Evolutionary conservation across 2,888 invertebrate species (phyloP), one percentile per base, ranked within the genome.

Genomic region (Sialis lutaria): DNA sequence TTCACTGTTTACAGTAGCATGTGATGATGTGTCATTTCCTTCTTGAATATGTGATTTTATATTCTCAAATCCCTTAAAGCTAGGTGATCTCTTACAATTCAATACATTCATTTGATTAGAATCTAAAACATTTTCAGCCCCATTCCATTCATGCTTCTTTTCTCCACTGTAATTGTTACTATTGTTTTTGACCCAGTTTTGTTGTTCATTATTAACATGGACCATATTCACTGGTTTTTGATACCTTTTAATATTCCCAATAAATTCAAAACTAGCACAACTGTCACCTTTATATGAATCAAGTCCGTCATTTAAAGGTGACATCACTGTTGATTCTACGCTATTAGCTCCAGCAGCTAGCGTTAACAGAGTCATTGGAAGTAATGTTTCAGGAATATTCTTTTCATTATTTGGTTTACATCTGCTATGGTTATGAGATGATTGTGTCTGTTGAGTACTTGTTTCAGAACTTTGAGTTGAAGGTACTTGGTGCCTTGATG

Each of bases 221-320:
- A 64, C 52, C 30, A 65, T 54, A 2, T 59, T 58, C 8, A 50
- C 45, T 6, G 46, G 53, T 50, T 50, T 52, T 69, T 69, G 47
- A 56, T 55, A 48, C 42, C 68, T 68, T 32, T 64, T 60, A 22
- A 22, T 22, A 48, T 75, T 68, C 31, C 74, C 69, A 51, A 62
- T 67, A 56, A 73, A 77, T 55, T 77, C 77, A 53, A 77, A 77
- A 58, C 76, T 76, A 22, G 74, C 75, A 57, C 77, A 77, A 48
- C 74, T 75, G 54, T 77, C 77, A 6, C 74, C 75, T 50, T 70
- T 68, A 53, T 72, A 74, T 51, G 74, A 74, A n/a, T 79, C 75
- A 1, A 76, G 74, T 2, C 74, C 74, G 50, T 77, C 75, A 10
- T 73, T 65, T 48, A 76, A 73, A 12, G 73, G 74, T 1, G 73